Percentiles rank a stretch among this genome's conserved stretches.
Conservation (phyloP, 2,113 vertebrate genomes). For the Laticauda laticaudata region DNA sequence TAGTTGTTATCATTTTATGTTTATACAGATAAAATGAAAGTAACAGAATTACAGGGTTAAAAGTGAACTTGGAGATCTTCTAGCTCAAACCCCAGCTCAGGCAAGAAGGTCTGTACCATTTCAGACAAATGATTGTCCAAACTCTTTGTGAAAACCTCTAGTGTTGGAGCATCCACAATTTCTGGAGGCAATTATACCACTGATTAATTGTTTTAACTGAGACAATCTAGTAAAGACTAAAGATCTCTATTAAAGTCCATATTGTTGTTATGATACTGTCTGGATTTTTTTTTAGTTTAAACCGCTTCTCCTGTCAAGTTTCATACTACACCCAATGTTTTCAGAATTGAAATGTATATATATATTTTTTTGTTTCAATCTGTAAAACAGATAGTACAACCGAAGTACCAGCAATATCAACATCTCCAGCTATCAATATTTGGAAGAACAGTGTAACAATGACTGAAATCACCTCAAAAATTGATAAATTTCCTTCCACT, state of each 20-base stretch:
- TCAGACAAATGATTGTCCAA: background rate
- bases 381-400: conserved; percentile 68
- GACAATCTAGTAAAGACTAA: background rate
- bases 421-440: conserved; percentile 63
- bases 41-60: background rate
- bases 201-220: background rate
- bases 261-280: too few relatives aligned
- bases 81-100: background rate
- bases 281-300: background rate
- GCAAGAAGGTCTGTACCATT: background rate
- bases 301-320: background rate
- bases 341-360: background rate
- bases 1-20: background rate
- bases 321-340: background rate
- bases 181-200: background rate
- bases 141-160: background rate
- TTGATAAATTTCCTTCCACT: conserved; percentile 71
- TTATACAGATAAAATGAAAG: background rate
- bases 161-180: background rate
- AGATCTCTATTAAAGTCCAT: background rate
- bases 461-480: conserved; percentile 76
- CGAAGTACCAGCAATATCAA: conserved; percentile 73
- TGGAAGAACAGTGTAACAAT: conserved; percentile 62
- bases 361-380: conserved; percentile 9
- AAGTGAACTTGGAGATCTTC: background rate